Evolutionary conservation across 2,888 invertebrate genomes (phyloP), one percentile per base, ranked within the genome.

Genomic region (Drosophila affinis): DNA sequence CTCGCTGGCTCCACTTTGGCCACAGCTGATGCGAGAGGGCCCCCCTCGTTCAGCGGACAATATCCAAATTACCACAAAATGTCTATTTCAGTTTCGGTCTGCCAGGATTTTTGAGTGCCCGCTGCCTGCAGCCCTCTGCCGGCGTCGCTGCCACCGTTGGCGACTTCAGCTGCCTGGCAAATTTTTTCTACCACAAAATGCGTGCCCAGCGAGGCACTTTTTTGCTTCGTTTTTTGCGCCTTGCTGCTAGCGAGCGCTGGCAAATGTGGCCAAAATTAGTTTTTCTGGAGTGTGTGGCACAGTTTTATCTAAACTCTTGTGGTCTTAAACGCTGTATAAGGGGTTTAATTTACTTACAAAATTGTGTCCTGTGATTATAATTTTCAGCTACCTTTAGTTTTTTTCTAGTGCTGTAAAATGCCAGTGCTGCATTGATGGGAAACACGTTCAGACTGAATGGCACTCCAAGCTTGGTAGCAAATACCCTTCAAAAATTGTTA

Each of bases 311-410:
- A 60, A 39, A 2, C 17, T 73, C 70, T 67, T 24, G 0, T 18
- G 9, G 2, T 27, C 24, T 12, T 47, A 51, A 29, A 55, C 57
- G 47, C 62, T 60, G 58, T 56, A 58, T 62, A 68, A 62, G 62
- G 71, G 74, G 53, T 76, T 62, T 49, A 73, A 76, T 84, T 82
- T 80, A 88, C 88, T 90, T 88, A 87, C 85, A 88, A 90, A 88
- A 79, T 83, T 80, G 81, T 87, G 77, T 90, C 90, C 89, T 89
- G 88, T 73, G 81, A 72, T 81, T 75, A 64, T 67, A 86, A 89
- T 74, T 89, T 83, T 83, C 76, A 79, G 69, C 86, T 81, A 76
- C 72, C 71, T 80, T 76, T 84, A 79, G 76, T 87, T 81, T 83
- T 84, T 84, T 88, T 84, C 47, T 52, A 89, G 89, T 84, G 87